Percentiles rank a stretch among this genome's conserved stretches.
Evolutionary conservation across 1,140 invertebrate genomes (phyloP).

Genomic region (Coboldia fuscipes): DNA sequence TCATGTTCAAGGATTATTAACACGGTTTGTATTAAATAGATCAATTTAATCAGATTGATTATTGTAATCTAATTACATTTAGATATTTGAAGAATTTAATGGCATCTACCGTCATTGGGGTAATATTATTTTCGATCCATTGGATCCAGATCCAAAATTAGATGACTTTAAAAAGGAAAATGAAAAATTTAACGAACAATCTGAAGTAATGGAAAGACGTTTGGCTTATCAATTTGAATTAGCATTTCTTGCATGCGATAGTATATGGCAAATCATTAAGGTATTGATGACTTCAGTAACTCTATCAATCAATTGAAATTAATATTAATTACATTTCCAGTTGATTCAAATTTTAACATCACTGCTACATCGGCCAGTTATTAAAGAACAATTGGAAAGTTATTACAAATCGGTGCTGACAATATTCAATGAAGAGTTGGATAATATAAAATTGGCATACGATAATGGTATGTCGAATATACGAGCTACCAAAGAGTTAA

Average conservation of each 20-base stretch:
- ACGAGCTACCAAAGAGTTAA: too few relatives aligned
- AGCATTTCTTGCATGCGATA: slow-evolving; percentile 47
- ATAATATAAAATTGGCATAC: slow-evolving; percentile 26
- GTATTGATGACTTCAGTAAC: too few relatives aligned
- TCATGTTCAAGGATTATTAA: too few relatives aligned
- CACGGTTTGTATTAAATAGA: too few relatives aligned
- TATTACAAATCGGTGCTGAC: slow-evolving; percentile 11
- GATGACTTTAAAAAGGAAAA: slow-evolving; percentile 32
- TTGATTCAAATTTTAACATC: slow-evolving; percentile 41
- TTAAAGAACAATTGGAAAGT: slow-evolving; percentile 24
- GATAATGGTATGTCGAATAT: too few relatives aligned
- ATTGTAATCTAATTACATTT: slow-evolving; percentile 10
- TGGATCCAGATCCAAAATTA: slow-evolving; percentile 30
- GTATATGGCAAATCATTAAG: slow-evolving; percentile 27
- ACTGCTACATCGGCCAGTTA: slow-evolving; percentile 38
- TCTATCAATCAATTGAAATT: too few relatives aligned
- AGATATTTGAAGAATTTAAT: slow-evolving; percentile 43
- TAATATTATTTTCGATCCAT: slow-evolving; percentile 25
- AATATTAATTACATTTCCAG: too few relatives aligned
- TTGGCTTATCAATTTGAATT: slow-evolving; percentile 45
- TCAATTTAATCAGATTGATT: too few relatives aligned
- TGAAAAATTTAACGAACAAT: slow-evolving; percentile 24
- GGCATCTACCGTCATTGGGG: slow-evolving; percentile 39
- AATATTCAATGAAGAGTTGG: slow-evolving; percentile 36
- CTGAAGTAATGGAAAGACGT: slow-evolving; percentile 39